Percentiles rank a stretch among this genome's conserved stretches.
Evolutionary conservation across 1,140 invertebrate genomes (phyloP).

Genomic region (Zaprionus kolodkinae): DNA sequence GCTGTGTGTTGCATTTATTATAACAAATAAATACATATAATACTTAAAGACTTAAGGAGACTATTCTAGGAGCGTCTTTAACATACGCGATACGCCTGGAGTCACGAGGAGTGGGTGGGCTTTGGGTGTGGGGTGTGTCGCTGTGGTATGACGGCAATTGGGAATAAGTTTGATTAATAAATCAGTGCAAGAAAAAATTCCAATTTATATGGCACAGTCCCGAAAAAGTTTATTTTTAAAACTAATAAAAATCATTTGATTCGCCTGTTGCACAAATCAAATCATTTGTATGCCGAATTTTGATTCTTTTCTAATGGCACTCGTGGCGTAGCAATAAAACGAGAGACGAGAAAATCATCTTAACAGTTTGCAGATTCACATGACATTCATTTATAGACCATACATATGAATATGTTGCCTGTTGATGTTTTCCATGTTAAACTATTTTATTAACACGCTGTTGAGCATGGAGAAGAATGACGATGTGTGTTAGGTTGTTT

Average conservation of each 20-base stretch:
- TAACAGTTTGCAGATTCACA: constrained; percentile 19
- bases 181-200: constrained; percentile 15
- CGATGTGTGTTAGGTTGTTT: constrained; percentile 39
- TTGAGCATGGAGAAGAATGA: constrained; percentile 19
- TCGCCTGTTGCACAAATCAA: constrained; percentile 10
- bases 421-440: constrained; percentile 39
- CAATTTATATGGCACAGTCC: constrained; percentile 11
- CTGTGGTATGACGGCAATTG: constrained; percentile 9
- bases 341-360: background rate
- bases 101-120: background rate
- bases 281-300: constrained; percentile 29
- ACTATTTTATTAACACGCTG: constrained; percentile 62
- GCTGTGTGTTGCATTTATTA: constrained; percentile 64
- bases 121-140: constrained; percentile 3
- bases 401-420: background rate
- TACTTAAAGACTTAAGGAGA: constrained; percentile 16
- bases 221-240: constrained; percentile 40
- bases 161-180: constrained; percentile 45
- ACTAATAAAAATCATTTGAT: constrained; percentile 38
- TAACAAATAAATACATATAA: constrained; percentile 34
- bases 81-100: constrained; percentile 12
- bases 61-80: constrained; percentile 7
- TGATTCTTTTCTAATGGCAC: constrained; percentile 36
- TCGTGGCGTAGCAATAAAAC: constrained; percentile 10
- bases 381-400: constrained; percentile 13